Conservation (phyloP, 1,140 invertebrate genomes). For the Drosophila ercepeae region DNA sequence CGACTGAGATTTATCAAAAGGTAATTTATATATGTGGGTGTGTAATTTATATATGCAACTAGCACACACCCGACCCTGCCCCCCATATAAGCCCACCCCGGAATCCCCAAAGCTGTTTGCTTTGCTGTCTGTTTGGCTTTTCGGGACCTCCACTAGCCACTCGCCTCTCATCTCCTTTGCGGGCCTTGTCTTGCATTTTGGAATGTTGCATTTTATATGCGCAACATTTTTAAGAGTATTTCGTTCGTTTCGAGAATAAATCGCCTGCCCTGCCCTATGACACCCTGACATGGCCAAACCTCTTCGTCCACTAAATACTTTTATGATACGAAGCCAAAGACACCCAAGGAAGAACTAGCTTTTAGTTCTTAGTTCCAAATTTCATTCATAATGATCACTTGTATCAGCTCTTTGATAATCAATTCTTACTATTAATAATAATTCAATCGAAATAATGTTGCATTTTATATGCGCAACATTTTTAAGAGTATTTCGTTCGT, state of each 20-base stretch:
- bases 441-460: too few relatives aligned
- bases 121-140: constrained; percentile 50
- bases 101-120: constrained; percentile 38
- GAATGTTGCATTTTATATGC: constrained; percentile 61
- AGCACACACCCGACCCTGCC: background rate
- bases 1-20: constrained; percentile 83
- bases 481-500: constrained; percentile 78
- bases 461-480: constrained; percentile 69
- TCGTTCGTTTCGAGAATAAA: constrained; percentile 78
- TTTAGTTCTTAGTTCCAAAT: too few relatives aligned
- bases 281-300: constrained; percentile 46
- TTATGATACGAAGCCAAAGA: background rate
- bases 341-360: too few relatives aligned
- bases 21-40: constrained; percentile 82
- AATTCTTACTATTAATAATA: too few relatives aligned
- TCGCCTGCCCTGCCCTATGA: constrained; percentile 78
- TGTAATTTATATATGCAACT: constrained; percentile 73
- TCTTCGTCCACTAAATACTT: background rate
- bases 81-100: constrained; percentile 1
- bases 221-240: constrained; percentile 80
- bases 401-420: too few relatives aligned
- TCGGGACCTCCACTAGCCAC: background rate
- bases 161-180: background rate
- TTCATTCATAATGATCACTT: too few relatives aligned
- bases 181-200: constrained; percentile 8